A percentile compares a stretch with the other conserved stretches of the same genome.
These are phyloP conservation scores for Allygus modestus DNA, from an alignment of 2,888 invertebrate genomes.

Conservation along the genomic window DNA sequence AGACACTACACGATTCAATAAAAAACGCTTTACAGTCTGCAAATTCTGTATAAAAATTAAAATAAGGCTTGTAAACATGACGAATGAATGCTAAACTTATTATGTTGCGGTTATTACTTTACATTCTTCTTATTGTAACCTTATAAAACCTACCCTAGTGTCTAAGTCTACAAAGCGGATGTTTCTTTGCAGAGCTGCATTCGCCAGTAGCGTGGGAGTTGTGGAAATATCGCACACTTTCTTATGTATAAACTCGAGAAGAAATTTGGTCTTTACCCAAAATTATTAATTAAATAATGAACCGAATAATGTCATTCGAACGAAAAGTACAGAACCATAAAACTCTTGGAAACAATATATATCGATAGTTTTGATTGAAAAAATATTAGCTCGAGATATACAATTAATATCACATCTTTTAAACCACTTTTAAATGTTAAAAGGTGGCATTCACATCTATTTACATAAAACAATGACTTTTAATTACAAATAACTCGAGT, in stretches of 20 bases:
- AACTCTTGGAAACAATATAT: not conserved
- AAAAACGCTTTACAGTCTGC: conserved; percentile 55
- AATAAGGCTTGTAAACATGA: conserved; percentile 53
- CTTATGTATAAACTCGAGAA: not conserved
- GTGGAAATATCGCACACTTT: conserved; percentile 18
- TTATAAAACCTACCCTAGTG: conserved; percentile 52
- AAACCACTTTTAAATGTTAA: conserved; percentile 42
- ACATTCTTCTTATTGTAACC: conserved; percentile 41
- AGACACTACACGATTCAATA: conserved; percentile 51
- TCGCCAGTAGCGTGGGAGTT: conserved; percentile 22
- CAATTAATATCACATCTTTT: conserved; percentile 45
- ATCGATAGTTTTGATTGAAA: not conserved
- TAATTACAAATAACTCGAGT: conserved; percentile 34
- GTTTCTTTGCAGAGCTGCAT: not conserved
- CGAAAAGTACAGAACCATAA: not conserved
- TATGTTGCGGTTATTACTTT: conserved; percentile 39
- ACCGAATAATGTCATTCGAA: not conserved
- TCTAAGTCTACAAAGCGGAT: conserved; percentile 32
- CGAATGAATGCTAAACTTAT: conserved; percentile 47
- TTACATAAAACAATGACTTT: conserved; percentile 38
- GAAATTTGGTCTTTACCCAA: not conserved
- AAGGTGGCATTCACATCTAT: conserved; percentile 27
- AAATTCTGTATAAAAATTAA: conserved; percentile 60
- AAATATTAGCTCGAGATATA: conserved; percentile 22
- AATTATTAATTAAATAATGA: not conserved